Evolutionary conservation across 2,888 invertebrate species (phyloP).

Genomic region (Glomeris marginata): DNA sequence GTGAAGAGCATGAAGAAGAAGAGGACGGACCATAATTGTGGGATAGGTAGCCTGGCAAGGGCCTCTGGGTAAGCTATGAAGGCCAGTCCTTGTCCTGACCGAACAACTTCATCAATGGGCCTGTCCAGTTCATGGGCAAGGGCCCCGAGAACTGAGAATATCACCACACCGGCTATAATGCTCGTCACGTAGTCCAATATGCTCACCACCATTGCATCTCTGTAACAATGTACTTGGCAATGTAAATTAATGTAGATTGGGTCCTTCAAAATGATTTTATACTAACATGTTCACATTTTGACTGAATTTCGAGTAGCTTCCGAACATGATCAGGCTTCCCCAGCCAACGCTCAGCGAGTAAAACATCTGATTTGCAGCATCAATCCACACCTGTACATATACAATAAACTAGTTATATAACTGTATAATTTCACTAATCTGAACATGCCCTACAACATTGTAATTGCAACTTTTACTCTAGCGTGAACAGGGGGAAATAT

Average conservation of each 20-base stretch:
- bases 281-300: conserved; percentile 31
- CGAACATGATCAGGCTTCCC: conserved; percentile 61
- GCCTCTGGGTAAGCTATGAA: conserved; percentile 65
- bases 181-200: conserved; percentile 54
- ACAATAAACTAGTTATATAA: background rate
- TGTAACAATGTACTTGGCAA: conserved; percentile 10
- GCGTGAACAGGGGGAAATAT: too few species aligned
- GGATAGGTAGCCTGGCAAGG: conserved; percentile 49
- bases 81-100: conserved; percentile 46
- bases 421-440: background rate
- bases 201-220: conserved; percentile 55
- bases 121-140: conserved; percentile 28
- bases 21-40: conserved; percentile 33
- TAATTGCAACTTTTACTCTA: background rate
- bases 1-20: conserved; percentile 22
- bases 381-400: conserved; percentile 51
- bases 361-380: conserved; percentile 69
- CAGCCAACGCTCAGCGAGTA: conserved; percentile 68
- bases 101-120: conserved; percentile 27
- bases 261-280: background rate
- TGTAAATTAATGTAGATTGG: conserved; percentile 2
- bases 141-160: conserved; percentile 63
- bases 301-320: conserved; percentile 41
- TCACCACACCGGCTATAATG: conserved; percentile 60
- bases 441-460: too few species aligned